Conservation (phyloP, 1,140 invertebrate genomes). For the Drosophila santomea region DNA sequence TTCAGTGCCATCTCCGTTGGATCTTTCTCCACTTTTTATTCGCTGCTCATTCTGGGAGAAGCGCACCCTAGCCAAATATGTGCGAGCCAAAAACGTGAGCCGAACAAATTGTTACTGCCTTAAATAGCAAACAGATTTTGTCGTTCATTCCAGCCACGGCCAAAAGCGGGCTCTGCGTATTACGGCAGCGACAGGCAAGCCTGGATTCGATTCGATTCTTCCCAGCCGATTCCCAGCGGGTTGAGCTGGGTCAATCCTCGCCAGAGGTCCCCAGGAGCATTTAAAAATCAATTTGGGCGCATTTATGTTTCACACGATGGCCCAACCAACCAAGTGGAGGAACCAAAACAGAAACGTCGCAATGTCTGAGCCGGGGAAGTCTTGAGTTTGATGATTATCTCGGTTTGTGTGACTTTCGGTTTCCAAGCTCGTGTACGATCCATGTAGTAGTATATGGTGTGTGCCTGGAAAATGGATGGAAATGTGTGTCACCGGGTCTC, state of each 20-base stretch:
- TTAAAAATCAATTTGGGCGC: conserved; percentile 66
- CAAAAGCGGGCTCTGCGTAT: conserved; percentile 51
- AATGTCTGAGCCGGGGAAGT: conserved; percentile 7
- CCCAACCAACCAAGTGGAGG: conserved; percentile 15
- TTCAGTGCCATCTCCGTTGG: conserved; percentile 8
- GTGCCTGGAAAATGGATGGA: conserved; percentile 46
- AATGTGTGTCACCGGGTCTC: conserved; percentile 70
- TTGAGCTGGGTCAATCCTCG: conserved; percentile 55
- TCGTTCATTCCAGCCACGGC: conserved; percentile 20
- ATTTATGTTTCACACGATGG: conserved; percentile 70
- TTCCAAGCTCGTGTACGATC: conserved; percentile 49
- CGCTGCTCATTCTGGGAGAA: conserved; percentile 8
- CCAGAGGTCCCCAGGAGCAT: conserved; percentile 49
- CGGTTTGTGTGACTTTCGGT: conserved; percentile 60
- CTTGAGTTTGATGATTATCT: conserved; percentile 55
- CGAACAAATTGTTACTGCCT: conserved; percentile 69
- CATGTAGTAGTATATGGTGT: conserved; percentile 49
- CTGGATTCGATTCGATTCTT: conserved; percentile 36
- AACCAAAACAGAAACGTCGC: neutral
- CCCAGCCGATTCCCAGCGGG: conserved; percentile 53
- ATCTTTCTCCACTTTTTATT: neutral
- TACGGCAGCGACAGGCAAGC: conserved; percentile 37
- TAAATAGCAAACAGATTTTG: conserved; percentile 64
- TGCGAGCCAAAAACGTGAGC: conserved; percentile 55
- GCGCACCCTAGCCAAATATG: conserved; percentile 60